A percentile compares a stretch with the other conserved stretches of the same genome.
These are phyloP conservation scores for Calliopum simillimum DNA, from an alignment of 2,888 invertebrate genomes.

Conservation along the genomic window DNA sequence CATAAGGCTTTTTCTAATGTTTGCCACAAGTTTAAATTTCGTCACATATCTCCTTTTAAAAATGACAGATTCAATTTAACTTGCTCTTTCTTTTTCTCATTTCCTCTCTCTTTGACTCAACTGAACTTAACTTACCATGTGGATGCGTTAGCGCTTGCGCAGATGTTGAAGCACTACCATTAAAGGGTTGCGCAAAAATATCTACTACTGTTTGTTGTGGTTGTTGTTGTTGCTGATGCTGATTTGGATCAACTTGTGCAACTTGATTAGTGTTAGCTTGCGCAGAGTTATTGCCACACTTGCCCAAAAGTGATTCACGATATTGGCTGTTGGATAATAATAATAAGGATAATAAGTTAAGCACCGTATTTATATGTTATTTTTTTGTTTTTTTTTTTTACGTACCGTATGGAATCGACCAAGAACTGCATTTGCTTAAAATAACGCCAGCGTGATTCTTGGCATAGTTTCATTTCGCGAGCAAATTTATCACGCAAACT, in stretches of 20 bases:
- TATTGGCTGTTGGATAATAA: constrained; percentile 51
- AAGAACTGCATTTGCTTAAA: constrained; percentile 64
- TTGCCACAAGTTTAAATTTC: too few relatives aligned
- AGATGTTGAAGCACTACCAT: constrained; percentile 59
- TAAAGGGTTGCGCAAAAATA: constrained; percentile 61
- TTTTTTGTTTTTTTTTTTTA: background rate
- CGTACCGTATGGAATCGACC: constrained; percentile 59
- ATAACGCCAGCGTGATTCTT: constrained; percentile 63
- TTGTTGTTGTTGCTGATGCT: constrained; percentile 58
- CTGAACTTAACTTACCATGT: constrained; percentile 52
- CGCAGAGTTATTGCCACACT: constrained; percentile 54
- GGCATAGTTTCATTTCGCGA: constrained; percentile 63
- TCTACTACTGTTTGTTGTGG: constrained; percentile 62
- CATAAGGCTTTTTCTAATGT: too few relatives aligned
- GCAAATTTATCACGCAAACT: constrained; percentile 63
- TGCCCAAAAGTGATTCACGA: constrained; percentile 61
- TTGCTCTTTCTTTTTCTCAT: too few relatives aligned
- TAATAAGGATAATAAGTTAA: background rate
- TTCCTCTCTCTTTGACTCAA: too few relatives aligned
- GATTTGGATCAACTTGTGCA: constrained; percentile 54
- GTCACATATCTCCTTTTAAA: too few relatives aligned
- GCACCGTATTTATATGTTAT: background rate
- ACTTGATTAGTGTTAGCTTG: constrained; percentile 58
- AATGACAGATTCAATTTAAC: too few relatives aligned
- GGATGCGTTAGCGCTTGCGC: constrained; percentile 63